Percentiles rank a stretch among this genome's conserved stretches.
Conservation (phyloP, 2,113 vertebrate genomes). For the Mesoclemmys tuberculata region DNA sequence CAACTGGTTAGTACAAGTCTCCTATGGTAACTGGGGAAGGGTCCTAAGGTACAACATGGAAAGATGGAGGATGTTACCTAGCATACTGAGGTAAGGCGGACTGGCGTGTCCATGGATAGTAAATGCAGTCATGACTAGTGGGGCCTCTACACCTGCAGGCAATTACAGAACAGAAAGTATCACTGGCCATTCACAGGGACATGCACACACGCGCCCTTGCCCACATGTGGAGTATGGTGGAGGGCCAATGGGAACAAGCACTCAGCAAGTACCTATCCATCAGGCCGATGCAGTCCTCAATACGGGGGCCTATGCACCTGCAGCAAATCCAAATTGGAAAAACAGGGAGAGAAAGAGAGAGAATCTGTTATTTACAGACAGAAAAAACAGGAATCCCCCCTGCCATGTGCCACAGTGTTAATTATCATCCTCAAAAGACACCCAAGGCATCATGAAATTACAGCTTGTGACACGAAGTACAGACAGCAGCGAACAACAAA, state of each 20-base stretch:
- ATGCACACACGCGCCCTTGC: slow-evolving; percentile 81
- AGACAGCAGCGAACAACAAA: slow-evolving; percentile 10
- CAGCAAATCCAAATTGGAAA: slow-evolving; percentile 64
- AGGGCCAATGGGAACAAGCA: slow-evolving; percentile 71
- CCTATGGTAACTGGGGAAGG: background rate
- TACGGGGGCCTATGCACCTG: slow-evolving; percentile 93
- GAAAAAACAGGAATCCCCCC: background rate
- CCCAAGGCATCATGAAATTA: background rate
- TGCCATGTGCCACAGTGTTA: background rate
- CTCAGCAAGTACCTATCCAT: slow-evolving; percentile 93
- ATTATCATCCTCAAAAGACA: slow-evolving; percentile 5
- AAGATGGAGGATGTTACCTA: slow-evolving; percentile 83
- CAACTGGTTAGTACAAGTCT: slow-evolving; percentile 47
- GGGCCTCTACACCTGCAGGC: slow-evolving; percentile 87
- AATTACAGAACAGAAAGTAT: slow-evolving; percentile 84
- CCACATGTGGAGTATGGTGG: slow-evolving; percentile 71
- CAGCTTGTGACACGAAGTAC: background rate
- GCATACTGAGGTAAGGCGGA: slow-evolving; percentile 84
- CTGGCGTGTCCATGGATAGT: slow-evolving; percentile 85
- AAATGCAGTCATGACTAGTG: slow-evolving; percentile 87
- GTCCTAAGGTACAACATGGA: slow-evolving; percentile 57
- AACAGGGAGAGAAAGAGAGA: slow-evolving; percentile 72
- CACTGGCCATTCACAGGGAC: slow-evolving; percentile 78
- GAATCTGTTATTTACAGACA: slow-evolving; percentile 36
- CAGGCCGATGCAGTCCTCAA: slow-evolving; percentile 97